These are phyloP conservation scores for Cotesia congregata DNA, from an alignment of 2,888 invertebrate genomes.

Conservation along the genomic window DNA sequence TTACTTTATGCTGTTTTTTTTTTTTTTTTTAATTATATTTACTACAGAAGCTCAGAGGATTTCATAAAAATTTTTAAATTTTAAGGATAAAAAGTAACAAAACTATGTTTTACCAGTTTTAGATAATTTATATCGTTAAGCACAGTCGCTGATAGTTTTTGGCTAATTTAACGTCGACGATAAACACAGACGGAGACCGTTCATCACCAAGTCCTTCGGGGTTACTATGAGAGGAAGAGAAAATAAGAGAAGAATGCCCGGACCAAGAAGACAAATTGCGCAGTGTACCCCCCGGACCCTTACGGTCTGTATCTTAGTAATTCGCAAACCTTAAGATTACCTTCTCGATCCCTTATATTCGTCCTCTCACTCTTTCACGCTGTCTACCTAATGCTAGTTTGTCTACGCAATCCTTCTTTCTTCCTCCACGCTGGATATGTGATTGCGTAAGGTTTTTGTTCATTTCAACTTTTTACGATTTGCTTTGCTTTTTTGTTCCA, in stretches of 20 bases:
- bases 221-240: constrained; percentile 27
- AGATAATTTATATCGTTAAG: not conserved
- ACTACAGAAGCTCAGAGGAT: too few species aligned
- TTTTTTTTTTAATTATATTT: too few species aligned
- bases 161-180: constrained; percentile 59
- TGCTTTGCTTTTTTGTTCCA: constrained; percentile 12
- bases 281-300: constrained; percentile 40
- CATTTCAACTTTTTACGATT: constrained; percentile 21
- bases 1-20: too few species aligned
- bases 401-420: constrained; percentile 29
- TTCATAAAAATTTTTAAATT: too few species aligned
- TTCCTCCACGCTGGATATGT: constrained; percentile 22
- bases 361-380: constrained; percentile 23
- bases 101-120: not conserved
- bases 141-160: constrained; percentile 61
- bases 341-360: constrained; percentile 43
- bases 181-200: constrained; percentile 57
- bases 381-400: constrained; percentile 39
- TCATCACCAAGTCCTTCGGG: constrained; percentile 53
- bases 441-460: constrained; percentile 20
- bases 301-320: constrained; percentile 55
- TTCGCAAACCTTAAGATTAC: constrained; percentile 54
- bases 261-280: constrained; percentile 58
- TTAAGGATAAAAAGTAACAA: not conserved
- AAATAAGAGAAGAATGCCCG: constrained; percentile 3